Base-by-base conservation (phyloP, 2,888 invertebrate species). In the Isoperla grammatica region DNA sequence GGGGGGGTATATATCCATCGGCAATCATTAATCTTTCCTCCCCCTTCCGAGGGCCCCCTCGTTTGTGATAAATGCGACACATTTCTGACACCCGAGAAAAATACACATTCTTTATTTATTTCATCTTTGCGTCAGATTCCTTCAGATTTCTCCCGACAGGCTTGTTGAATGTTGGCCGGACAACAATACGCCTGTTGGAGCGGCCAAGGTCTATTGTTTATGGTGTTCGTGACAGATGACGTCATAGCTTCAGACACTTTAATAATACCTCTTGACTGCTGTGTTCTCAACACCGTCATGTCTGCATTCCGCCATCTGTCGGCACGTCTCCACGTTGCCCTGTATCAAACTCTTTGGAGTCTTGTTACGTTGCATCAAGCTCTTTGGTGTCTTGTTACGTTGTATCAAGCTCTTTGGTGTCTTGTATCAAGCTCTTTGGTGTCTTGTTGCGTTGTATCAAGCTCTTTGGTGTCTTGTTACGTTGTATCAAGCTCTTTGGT, bases 21-120 rank as follows among this genome's bases (percentile, higher is more conserved):
- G 37, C 53, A 12, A 53, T 53, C 53, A 53, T 53, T 53, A 53
- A 53, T 53, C 53, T 53, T 39, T 53, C 39, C 15, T 39, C 20
- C 53, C 35, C 35, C 15, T 15, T 12, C 15, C 35, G n/a, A 45
- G 11, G 6, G 3, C 12, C 37, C 39, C 40, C 35, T 3, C 49
- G 12, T n/a, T 1, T 2, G 39, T 53, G 53, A 53, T 53, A 53
- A 53, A 53, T 53, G 39, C 53, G 39, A 39, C 53, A 53, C 53
- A 53, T 39, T 53, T 53, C 39, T 53, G 53, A 53, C 53, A 53
- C 37, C 53, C 53, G 39, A 19, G 53, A 39, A 53, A 53, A 39
- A 35, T 20, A 53, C 53, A 39, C 9, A 37, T 23, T 11, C 39
- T 17, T 49, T 39, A 53, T 53, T 53, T 37, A 19, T 53, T 53